Conservation (phyloP, 2,888 invertebrate species). For the Syritta pipiens region DNA sequence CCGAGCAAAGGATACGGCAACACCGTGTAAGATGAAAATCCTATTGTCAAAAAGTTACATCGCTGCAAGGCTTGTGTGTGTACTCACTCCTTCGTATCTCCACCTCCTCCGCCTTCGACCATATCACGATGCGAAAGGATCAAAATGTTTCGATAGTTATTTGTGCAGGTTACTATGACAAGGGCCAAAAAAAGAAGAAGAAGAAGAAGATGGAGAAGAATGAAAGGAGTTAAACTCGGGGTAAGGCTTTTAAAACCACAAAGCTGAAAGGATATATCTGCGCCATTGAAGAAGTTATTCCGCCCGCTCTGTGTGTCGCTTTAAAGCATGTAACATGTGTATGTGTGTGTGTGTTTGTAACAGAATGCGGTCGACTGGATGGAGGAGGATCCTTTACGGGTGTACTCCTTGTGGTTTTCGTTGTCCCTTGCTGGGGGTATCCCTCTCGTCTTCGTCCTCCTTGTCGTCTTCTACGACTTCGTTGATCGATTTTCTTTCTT, state of each 20-base stretch:
- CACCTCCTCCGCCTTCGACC: slow-evolving; percentile 1
- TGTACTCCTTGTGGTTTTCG: slow-evolving; percentile 36
- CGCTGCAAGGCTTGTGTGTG: slow-evolving; percentile 31
- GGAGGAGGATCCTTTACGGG: slow-evolving; percentile 40
- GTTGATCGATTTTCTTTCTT: slow-evolving; percentile 30
- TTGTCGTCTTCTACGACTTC: slow-evolving; percentile 5
- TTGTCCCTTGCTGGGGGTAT: slow-evolving; percentile 27
- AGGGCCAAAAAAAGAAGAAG: no score
- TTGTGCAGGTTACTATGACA: slow-evolving; percentile 58
- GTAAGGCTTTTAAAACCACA: slow-evolving; percentile 50
- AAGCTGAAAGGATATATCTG: slow-evolving; percentile 46
- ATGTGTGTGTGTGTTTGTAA: slow-evolving; percentile 9
- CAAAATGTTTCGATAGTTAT: slow-evolving; percentile 67
- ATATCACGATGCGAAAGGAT: slow-evolving; percentile 56
- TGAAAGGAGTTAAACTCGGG: slow-evolving; percentile 36
- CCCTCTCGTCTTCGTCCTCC: slow-evolving; percentile 11
- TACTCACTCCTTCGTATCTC: not conserved
- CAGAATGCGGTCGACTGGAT: slow-evolving; percentile 39
- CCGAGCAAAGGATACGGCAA: slow-evolving; percentile 36
- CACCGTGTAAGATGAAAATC: slow-evolving; percentile 60
- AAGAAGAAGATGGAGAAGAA: not conserved
- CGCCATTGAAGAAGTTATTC: slow-evolving; percentile 8
- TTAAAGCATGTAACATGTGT: slow-evolving; percentile 10
- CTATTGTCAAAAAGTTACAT: slow-evolving; percentile 64
- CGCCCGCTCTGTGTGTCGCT: not conserved